Evolutionary conservation across 2,888 invertebrate species (phyloP), one percentile per base, ranked within the genome.

Genomic region (Tachina grossa): DNA sequence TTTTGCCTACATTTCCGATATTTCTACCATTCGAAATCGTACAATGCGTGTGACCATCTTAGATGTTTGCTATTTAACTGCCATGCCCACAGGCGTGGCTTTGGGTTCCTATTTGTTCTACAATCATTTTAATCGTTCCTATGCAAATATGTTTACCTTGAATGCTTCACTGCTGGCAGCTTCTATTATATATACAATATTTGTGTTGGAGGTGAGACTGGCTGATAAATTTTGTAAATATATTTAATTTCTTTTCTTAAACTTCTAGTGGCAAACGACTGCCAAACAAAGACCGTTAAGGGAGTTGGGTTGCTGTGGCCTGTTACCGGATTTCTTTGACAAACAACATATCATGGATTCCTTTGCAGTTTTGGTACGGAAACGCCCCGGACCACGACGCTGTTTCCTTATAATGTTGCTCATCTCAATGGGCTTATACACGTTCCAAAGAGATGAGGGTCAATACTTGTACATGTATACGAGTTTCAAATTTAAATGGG

Each of bases 371-470:
- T 89, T 97, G 6, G 91, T 94, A 0, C 96, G 94, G 89, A 93
- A 92, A 63, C 93, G 97, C 13, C 89, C 93, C 0, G 93, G 94
- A 8, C 94, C 94, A 83, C 93, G 94, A 11, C 94, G 96, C 86
- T 89, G 94, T 47, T 96, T 95, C 87, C 91, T 97, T 4, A 94
- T 95, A 92, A 93, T 96, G 51, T 91, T 97, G n/a, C 94, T 97
- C 13, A 89, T 95, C 11, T 94, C 95, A 19, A 96, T 97, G 96
- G 95, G 95, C 0, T 93, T 96, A 69, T 97, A 97, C 89, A 96
- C 96, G 68, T 97, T 97, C 90, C 97, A 97, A 91, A 94, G 97
- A 90, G 97, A 97, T 90, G 97, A 97, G 90, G 95, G 95, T 87
- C 95, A 95, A 22, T 95, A 96, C 90, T 94, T 96, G 89, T 97